A percentile compares a stretch with the other conserved stretches of the same genome.
These are phyloP conservation scores for Calliphora vicina DNA, from an alignment of 1,140 invertebrate genomes.

Conservation along the genomic window DNA sequence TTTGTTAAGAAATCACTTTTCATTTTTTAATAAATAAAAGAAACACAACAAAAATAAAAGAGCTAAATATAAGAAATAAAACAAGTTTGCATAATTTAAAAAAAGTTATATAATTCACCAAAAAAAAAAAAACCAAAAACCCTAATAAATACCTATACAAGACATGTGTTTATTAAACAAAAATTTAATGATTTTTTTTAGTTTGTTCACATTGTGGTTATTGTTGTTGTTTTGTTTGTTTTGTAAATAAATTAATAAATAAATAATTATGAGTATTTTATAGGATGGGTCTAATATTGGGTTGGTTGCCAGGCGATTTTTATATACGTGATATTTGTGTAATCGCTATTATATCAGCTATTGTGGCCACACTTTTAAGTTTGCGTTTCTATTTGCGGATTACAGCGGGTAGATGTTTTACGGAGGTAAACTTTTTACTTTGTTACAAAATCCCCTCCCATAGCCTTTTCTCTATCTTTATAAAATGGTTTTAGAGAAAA, in stretches of 20 bases:
- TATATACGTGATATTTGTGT: slow-evolving; percentile 55
- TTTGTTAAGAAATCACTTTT: slow-evolving; percentile 11
- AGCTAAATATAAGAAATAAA: neutral
- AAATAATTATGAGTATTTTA: neutral
- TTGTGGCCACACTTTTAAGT: slow-evolving; percentile 57
- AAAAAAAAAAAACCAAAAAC: too few species aligned
- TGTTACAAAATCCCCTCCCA: neutral
- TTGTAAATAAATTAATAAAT: neutral
- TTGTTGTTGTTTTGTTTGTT: neutral
- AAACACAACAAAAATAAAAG: neutral
- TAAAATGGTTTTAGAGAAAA: too few species aligned
- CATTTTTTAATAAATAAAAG: neutral
- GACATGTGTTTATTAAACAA: neutral
- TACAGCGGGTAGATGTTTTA: slow-evolving; percentile 58
- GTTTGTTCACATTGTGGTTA: neutral
- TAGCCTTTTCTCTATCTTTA: neutral
- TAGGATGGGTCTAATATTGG: slow-evolving; percentile 56
- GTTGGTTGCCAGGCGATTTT: slow-evolving; percentile 55
- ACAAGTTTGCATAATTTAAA: neutral
- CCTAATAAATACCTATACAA: neutral
- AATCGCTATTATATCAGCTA: slow-evolving; percentile 50
- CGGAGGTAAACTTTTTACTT: slow-evolving; percentile 50
- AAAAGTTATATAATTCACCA: neutral
- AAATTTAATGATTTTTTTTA: neutral
- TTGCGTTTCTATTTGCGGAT: slow-evolving; percentile 61